Evolutionary conservation across 2,888 invertebrate genomes (phyloP), one percentile per base, ranked within the genome.

Genomic region (Chrysolina haemoptera): DNA sequence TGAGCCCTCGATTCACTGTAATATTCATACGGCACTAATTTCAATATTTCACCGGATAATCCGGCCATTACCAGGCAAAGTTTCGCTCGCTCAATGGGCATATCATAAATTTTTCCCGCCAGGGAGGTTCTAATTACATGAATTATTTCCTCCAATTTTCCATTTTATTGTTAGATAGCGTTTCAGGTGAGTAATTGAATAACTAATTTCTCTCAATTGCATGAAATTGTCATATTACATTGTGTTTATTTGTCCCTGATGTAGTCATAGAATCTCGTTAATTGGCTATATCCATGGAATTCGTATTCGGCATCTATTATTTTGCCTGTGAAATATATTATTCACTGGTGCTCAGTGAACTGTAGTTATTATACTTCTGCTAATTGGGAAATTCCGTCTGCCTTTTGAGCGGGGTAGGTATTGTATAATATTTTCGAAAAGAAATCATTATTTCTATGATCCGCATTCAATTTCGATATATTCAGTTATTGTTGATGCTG

Each of bases 41-140:
- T 59, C 59, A 59, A 59, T 59, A 59, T 35, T 59, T 59, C 59
- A 59, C 59, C 16, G 59, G 59, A 59, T 59, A 59, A 59, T 59
- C 59, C 35, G 27, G 59, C 35, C 22, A 59, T 59, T 59, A 9
- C 35, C 35, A 59, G 59, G 59, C n/a, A 59, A 59, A 59, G 59
- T 59, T 59, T 20, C 35, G 59, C 59, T 59, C 59, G 35, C n/a
- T 59, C 16, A 59, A 27, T 2, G 27, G 27, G 59, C 35, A 59
- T 59, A 27, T 59, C 59, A 59, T 59, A 59, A 35, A 59, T 59
- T 59, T 59, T 59, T 59, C 27, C 27, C 59, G 35, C 59, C 35
- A 16, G 59, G 59, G 59, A 59, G 27, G 22, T 27, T 9, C 59
- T 59, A 59, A 59, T 59, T 59, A 59, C 59, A 27, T 59, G 59